Evolutionary conservation across 37 sponge, comb jelly and placozoan species (phyloP).

Genomic region (Eunapius fragilis): DNA sequence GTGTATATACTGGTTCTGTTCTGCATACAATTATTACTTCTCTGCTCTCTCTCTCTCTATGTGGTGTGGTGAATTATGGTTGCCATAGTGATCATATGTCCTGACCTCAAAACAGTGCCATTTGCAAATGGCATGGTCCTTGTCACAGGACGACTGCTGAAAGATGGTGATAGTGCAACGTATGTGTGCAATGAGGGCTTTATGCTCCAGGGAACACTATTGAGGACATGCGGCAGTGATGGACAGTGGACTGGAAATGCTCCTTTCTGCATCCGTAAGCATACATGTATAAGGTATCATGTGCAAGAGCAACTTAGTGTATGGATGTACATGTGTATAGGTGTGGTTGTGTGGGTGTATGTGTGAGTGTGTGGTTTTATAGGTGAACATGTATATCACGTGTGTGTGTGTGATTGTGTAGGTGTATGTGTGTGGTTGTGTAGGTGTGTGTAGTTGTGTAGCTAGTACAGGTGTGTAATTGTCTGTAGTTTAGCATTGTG

Average conservation of each 20-base stretch:
- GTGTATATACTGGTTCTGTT: too few relatives aligned
- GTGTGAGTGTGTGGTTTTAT: neutral
- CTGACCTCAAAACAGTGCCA: neutral
- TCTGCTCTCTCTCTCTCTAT: neutral
- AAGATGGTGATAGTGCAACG: neutral
- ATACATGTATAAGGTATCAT: too few relatives aligned
- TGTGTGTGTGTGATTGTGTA: conserved; percentile 11
- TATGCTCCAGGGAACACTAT: conserved; percentile 5
- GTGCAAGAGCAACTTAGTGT: too few relatives aligned
- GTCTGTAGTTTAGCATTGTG: neutral
- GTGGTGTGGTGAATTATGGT: too few relatives aligned
- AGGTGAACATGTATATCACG: neutral
- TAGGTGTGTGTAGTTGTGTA: neutral
- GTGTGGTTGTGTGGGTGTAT: neutral
- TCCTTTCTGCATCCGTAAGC: conserved; percentile 47
- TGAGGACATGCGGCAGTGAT: conserved; percentile 14
- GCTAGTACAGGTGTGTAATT: neutral
- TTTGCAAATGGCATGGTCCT: conserved; percentile 30
- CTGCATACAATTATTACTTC: neutral
- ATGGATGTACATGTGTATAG: neutral
- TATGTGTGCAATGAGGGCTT: conserved; percentile 40
- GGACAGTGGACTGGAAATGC: conserved; percentile 19
- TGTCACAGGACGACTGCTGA: neutral
- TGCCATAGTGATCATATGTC: neutral
- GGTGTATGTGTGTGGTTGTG: too few relatives aligned